phyloP scores from a whole-genome alignment of 2,888 invertebrate genomes.

The Andrena fulva region DNA sequence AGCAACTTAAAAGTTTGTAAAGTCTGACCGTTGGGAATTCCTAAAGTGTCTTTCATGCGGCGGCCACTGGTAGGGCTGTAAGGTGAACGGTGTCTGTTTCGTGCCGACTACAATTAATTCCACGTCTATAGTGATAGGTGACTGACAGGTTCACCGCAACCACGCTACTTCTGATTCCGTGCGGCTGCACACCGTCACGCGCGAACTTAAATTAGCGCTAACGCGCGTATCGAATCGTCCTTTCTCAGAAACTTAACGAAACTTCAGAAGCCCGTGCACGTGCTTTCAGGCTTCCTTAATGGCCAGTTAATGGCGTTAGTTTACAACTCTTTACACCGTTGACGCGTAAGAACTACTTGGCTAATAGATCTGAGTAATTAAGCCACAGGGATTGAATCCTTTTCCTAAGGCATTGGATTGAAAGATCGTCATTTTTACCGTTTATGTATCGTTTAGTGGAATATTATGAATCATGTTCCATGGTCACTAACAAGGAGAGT shows the following conservation, averaged over 20 bases:
- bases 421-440: neutral
- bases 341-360: slow-evolving; percentile 1
- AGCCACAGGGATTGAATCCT: neutral
- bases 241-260: slow-evolving; percentile 27
- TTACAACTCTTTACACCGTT: neutral
- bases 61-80: neutral
- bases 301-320: slow-evolving; percentile 33
- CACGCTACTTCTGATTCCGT: slow-evolving; percentile 27
- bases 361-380: neutral
- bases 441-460: neutral
- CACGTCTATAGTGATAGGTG: slow-evolving; percentile 32
- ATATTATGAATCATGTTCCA: neutral
- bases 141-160: slow-evolving; percentile 35
- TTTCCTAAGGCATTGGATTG: neutral
- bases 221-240: slow-evolving; percentile 28
- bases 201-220: slow-evolving; percentile 24
- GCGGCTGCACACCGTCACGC: slow-evolving; percentile 30
- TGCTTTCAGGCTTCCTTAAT: slow-evolving; percentile 7
- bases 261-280: slow-evolving; percentile 27
- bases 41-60: neutral
- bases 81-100: slow-evolving; percentile 8
- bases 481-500: too few relatives aligned
- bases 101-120: slow-evolving; percentile 24
- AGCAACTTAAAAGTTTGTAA: neutral
- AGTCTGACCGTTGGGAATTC: neutral